A percentile compares a stretch with the other conserved stretches of the same genome.
Conservation (phyloP, 2,113 vertebrate species). For the Cairina moschata region DNA sequence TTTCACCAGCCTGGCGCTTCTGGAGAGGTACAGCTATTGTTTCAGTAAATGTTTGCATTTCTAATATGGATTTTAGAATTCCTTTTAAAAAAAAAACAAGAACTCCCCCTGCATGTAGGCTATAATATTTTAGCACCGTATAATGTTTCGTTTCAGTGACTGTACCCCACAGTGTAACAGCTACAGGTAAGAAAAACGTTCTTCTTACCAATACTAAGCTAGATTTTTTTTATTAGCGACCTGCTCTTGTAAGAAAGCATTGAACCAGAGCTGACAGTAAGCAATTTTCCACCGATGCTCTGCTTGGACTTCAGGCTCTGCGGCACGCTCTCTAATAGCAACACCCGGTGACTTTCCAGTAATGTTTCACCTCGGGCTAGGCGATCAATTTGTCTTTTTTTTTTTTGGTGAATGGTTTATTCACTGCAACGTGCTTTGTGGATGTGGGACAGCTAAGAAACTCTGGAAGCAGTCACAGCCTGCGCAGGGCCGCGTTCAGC, state of each 20-base stretch:
- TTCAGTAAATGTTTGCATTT: not conserved
- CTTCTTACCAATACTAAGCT: not conserved
- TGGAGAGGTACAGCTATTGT: conserved; percentile 43
- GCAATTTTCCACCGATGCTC: not conserved
- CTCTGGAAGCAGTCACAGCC: not conserved
- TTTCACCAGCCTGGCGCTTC: conserved; percentile 47
- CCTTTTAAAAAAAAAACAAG: not conserved
- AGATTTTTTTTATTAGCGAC: conserved; percentile 12
- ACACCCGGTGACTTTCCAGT: not conserved
- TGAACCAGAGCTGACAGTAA: conserved; percentile 15
- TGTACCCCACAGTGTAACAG: not conserved
- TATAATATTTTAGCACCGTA: not conserved
- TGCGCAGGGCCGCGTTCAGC: not conserved
- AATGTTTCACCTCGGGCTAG: not conserved
- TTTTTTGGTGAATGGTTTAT: conserved; percentile 8
- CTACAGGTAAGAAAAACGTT: conserved; percentile 9
- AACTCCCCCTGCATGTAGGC: not conserved
- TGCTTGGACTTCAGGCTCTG: not conserved
- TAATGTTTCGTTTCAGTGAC: not conserved
- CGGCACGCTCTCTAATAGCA: not conserved
- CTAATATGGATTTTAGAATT: not conserved
- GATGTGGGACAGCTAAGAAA: not conserved
- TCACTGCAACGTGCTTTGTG: conserved; percentile 10
- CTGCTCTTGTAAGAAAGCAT: not conserved
- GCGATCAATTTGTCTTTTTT: not conserved